Base-by-base conservation (phyloP, 2,113 vertebrate genomes). In the Cichladusa arquata region DNA sequence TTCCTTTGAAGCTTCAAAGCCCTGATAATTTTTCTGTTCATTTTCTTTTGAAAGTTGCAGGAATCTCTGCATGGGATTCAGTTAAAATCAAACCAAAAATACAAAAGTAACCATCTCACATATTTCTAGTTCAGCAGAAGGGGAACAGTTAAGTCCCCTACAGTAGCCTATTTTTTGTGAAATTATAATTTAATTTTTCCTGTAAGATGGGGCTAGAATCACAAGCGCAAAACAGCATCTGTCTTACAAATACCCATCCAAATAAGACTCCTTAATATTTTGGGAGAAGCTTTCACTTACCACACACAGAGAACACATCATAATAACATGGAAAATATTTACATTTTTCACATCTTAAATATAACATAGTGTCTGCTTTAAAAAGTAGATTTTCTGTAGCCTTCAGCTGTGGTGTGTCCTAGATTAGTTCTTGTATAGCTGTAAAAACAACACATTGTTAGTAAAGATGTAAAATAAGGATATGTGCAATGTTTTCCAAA, bases 311-410 rank as follows among this genome's bases (percentile, higher is more conserved):
- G 7, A 86, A 34, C 31, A 93, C 40, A 84, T 81, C 51, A 80
- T 34, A 87, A 44, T 78, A 83, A 50, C 80, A 89, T 70, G 5
- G 62, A 58, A 72, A 79, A 28, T 72, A 94, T 86, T 94, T 92
- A 94, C 78, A 65, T 76, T 86, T 88, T 78, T 86, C 51, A 81
- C 19, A 26, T 71, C 65, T 96, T 96, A 92, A 95, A 96, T 94
- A 96, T 90, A 80, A 50, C 34, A 92, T 97, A 97, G 96, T 97
- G 97, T 97, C 96, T 95, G 76, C 89, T 95, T 97, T 92, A 80
- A 93, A 89, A 94, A 86, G 72, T 50, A 85, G 89, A 58, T 92
- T 81, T 86, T 88, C 80, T 24, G 85, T 94, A 86, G 76, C 28
- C 73, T 85, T 91, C 86, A 69, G 22, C 12, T 81, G 26, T 70